Conservation (phyloP, 30 jellyfish, hydroid and myxozoan species). For the Aurelia aurita region DNA sequence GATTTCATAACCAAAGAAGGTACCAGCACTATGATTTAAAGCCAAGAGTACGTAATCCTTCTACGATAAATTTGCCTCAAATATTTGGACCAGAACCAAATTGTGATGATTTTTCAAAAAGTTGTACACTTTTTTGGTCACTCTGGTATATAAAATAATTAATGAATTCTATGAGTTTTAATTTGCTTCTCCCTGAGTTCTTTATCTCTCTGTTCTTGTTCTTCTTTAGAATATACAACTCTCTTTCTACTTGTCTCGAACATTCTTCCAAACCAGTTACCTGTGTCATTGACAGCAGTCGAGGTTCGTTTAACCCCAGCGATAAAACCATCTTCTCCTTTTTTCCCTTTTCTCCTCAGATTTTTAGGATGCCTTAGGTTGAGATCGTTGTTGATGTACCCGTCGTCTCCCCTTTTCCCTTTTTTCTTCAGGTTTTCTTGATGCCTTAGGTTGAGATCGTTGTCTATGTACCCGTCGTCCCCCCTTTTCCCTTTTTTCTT, state of each 20-base stretch:
- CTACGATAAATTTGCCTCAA: too few relatives aligned
- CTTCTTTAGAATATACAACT: slow-evolving; percentile 9
- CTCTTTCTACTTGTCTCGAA: slow-evolving; percentile 40
- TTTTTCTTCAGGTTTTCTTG: background rate
- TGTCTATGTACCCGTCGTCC: slow-evolving; percentile 30
- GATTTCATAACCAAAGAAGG: too few relatives aligned
- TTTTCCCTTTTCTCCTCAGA: slow-evolving; percentile 36
- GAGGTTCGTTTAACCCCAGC: background rate
- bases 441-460: background rate
- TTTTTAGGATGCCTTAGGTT: slow-evolving; percentile 13
- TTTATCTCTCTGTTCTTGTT: slow-evolving; percentile 16
- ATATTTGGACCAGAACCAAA: too few relatives aligned
- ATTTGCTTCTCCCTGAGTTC: slow-evolving; percentile 10
- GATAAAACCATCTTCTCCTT: slow-evolving; percentile 59
- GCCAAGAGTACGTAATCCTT: too few relatives aligned
- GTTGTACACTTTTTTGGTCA: too few relatives aligned
- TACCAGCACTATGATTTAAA: too few relatives aligned
- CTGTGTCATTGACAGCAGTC: background rate
- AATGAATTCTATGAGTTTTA: slow-evolving; percentile 29
- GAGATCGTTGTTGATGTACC: background rate
- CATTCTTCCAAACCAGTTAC: background rate
- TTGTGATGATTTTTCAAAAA: too few relatives aligned
- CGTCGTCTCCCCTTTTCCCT: slow-evolving; percentile 7
- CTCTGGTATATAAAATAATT: background rate
- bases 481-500: slow-evolving; percentile 52